These are phyloP conservation scores for Lasaia peninsularis DNA, from an alignment of 1,140 invertebrate species.

Conservation along the genomic window DNA sequence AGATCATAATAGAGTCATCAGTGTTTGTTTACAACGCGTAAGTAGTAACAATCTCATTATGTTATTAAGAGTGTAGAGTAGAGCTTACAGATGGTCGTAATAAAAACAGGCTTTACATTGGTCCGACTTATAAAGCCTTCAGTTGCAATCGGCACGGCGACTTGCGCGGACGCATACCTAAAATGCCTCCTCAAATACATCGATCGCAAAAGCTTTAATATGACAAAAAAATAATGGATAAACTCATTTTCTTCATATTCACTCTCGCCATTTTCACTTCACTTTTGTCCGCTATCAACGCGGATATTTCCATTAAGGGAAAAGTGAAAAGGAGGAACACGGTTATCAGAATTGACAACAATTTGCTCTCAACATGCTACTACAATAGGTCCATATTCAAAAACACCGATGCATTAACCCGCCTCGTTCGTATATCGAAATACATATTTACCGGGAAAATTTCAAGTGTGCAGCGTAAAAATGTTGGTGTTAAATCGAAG, in stretches of 20 bases:
- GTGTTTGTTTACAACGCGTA: constrained; percentile 9
- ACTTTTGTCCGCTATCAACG: constrained; percentile 15
- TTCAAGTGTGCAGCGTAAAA: constrained; percentile 50
- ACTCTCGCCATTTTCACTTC: neutral
- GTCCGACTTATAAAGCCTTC: constrained; percentile 58
- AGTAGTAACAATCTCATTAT: constrained; percentile 8
- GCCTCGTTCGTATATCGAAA: constrained; percentile 55
- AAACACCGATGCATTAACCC: constrained; percentile 56
- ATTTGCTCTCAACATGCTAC: constrained; percentile 45
- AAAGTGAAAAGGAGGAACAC: constrained; percentile 66
- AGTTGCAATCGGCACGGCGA: constrained; percentile 57
- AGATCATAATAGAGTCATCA: neutral
- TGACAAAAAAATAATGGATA: constrained; percentile 7
- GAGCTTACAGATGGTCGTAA: constrained; percentile 58
- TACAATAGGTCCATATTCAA: constrained; percentile 58
- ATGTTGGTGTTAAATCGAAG: constrained; percentile 40
- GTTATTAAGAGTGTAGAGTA: constrained; percentile 44
- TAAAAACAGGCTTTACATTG: constrained; percentile 60
- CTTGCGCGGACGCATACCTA: constrained; percentile 52
- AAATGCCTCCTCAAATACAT: constrained; percentile 2
- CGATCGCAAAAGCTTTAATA: constrained; percentile 11
- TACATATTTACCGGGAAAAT: constrained; percentile 72
- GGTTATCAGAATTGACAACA: constrained; percentile 56
- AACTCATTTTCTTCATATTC: constrained; percentile 21
- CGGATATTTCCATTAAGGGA: constrained; percentile 54